Base-by-base conservation (phyloP, 2,113 vertebrate species). In the Centropus bengalensis region DNA sequence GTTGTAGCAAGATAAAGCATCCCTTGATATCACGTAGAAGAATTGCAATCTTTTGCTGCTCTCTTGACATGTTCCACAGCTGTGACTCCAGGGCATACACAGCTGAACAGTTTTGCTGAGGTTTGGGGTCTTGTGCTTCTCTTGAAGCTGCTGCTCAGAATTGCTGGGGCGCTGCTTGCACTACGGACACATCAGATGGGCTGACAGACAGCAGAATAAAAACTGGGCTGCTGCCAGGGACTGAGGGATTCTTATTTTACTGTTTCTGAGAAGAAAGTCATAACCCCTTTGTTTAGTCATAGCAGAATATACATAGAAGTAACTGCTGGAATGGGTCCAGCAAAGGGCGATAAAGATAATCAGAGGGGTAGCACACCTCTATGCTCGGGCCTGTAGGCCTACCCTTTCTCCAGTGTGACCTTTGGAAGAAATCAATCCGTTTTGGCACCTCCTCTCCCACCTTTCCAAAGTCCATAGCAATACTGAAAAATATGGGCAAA, bases 1-100 rank as follows among this genome's bases (percentile, higher is more conserved):
- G 85, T 89, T 95, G 94, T 69, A 93, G 87, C 70, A 90, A 96
- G 96, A 97, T 96, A 97, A 98, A 98, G 54, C 54, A 96, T 93
- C 93, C 95, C 94, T 96, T 91, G 82, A 91, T 95, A 95, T 88
- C 84, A 82, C 6, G 8, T 58, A 33, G 87, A 96, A 76, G 74
- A 89, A 79, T 55, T 82, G 93, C 80, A 94, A 82, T 89, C 76
- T 95, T 96, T 91, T 92, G 67, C 94, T 90, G 21, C 49, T 87
- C 63, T 97, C 33, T 68, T 36, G 49, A 67, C 32, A 63, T 54
- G 79, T 90, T 94, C 67, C 79, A 70, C 1, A 14, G 89, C 86
- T 96, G 80, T 91, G 69, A 88, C 96, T 94, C 4, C 15, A 85
- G 94, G 93, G 93, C 30, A 76, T 59, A 67, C 16, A 9, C 10